Conservation (phyloP, 2,888 invertebrate species). For the Orchesella flavescens region DNA sequence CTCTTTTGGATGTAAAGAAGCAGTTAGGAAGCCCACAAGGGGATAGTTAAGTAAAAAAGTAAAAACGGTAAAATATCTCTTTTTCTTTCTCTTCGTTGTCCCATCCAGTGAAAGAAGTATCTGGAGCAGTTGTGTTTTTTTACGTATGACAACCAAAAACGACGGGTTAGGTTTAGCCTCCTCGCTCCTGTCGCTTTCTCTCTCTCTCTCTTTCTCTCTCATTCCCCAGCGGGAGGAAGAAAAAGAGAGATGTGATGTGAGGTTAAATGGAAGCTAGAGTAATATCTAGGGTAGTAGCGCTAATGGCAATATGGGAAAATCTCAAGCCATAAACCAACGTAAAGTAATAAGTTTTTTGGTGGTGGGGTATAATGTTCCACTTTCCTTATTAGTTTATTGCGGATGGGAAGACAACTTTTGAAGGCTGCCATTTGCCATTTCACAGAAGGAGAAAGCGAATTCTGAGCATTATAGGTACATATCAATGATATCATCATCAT, state of each 20-base stretch:
- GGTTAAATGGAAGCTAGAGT: conserved; percentile 12
- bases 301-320: no score
- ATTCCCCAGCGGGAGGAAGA: background rate
- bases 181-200: background rate
- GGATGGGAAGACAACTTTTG: no score
- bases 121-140: conserved; percentile 12
- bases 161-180: conserved; percentile 4
- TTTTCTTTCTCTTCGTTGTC: background rate
- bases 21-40: conserved; percentile 32
- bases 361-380: no score
- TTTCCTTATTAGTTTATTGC: no score
- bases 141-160: conserved; percentile 10
- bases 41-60: conserved; percentile 48
- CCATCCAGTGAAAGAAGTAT: background rate
- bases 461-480: no score
- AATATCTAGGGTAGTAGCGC: no score
- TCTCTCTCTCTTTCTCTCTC: background rate
- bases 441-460: no score
- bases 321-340: no score
- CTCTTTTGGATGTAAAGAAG: background rate
- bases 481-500: no score
- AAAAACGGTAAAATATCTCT: conserved; percentile 41
- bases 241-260: background rate
- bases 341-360: no score
- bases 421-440: no score